Percentiles rank a stretch among this genome's conserved stretches.
Evolutionary conservation across 2,888 invertebrate genomes (phyloP).

Genomic region (Clunio marinus): DNA sequence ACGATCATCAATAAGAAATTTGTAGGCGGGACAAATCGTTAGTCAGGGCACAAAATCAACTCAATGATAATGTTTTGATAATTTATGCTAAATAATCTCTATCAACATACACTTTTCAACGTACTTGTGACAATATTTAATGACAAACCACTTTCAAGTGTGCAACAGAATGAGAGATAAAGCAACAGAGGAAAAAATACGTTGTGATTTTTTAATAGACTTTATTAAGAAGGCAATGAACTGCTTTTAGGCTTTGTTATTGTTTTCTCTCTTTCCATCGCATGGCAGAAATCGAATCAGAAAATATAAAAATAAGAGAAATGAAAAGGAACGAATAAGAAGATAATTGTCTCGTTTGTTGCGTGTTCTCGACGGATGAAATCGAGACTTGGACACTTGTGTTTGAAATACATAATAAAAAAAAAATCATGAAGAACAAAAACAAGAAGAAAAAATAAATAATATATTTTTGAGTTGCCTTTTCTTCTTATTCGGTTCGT

Average conservation of each 20-base stretch:
- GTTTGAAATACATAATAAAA: slow-evolving; percentile 21
- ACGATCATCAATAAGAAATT: slow-evolving; percentile 8
- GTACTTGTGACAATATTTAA: not conserved
- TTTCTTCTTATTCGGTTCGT: too few relatives aligned
- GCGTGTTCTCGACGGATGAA: slow-evolving; percentile 34
- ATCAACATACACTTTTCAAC: not conserved
- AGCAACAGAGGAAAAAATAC: not conserved
- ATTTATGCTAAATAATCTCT: not conserved
- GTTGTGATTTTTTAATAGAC: slow-evolving; percentile 17
- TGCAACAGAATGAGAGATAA: not conserved
- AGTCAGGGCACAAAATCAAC: not conserved
- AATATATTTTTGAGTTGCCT: not conserved
- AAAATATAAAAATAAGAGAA: not conserved
- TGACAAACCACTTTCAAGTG: not conserved
- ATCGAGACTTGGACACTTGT: slow-evolving; percentile 38
- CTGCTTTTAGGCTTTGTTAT: slow-evolving; percentile 38
- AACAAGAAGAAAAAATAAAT: slow-evolving; percentile 2
- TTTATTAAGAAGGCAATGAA: slow-evolving; percentile 36
- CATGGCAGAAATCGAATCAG: slow-evolving; percentile 1
- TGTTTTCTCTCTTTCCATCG: slow-evolving; percentile 33
- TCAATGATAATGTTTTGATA: not conserved
- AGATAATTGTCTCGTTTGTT: slow-evolving; percentile 33
- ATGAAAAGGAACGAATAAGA: slow-evolving; percentile 12
- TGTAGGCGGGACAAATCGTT: not conserved
- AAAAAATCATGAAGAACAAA: slow-evolving; percentile 3